Conservation (phyloP, 92 coral and sea anemone species). For the Phenganax marumi region DNA sequence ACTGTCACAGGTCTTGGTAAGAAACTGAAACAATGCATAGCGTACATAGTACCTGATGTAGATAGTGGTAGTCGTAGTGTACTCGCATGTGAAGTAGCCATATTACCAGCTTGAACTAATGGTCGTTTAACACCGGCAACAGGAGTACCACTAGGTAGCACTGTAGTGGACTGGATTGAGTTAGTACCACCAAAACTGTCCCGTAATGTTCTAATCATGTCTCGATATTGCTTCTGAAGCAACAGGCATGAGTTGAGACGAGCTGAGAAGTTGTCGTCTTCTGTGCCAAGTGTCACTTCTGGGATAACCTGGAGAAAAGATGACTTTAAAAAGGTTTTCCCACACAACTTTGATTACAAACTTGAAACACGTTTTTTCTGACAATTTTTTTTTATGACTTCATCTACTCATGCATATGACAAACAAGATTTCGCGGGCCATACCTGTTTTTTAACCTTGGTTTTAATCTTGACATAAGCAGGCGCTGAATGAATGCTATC, state of each 20-base stretch:
- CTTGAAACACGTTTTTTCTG: too few relatives aligned
- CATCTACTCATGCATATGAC: not conserved
- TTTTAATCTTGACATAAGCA: slow-evolving; percentile 55
- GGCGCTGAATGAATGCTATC: slow-evolving; percentile 44
- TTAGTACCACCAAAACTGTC: slow-evolving; percentile 79
- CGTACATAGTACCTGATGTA: slow-evolving; percentile 56
- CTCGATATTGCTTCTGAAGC: slow-evolving; percentile 92
- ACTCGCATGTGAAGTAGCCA: slow-evolving; percentile 56
- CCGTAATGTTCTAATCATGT: slow-evolving; percentile 91
- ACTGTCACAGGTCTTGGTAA: not conserved
- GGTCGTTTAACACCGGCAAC: slow-evolving; percentile 67
- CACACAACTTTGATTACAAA: too few relatives aligned
- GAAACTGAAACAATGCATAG: not conserved
- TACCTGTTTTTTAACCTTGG: slow-evolving; percentile 49
- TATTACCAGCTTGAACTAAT: slow-evolving; percentile 59
- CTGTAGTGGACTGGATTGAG: slow-evolving; percentile 65
- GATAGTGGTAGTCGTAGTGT: slow-evolving; percentile 70
- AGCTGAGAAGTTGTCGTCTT: slow-evolving; percentile 76
- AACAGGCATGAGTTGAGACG: slow-evolving; percentile 81
- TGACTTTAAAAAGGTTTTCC: not conserved
- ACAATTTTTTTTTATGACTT: not conserved
- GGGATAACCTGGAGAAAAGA: not conserved
- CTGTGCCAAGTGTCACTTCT: slow-evolving; percentile 51
- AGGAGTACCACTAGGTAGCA: slow-evolving; percentile 54
- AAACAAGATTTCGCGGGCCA: not conserved